phyloP scores from a whole-genome alignment of 2,797 vertebrate species.

The Takifugu ocellatus region DNA sequence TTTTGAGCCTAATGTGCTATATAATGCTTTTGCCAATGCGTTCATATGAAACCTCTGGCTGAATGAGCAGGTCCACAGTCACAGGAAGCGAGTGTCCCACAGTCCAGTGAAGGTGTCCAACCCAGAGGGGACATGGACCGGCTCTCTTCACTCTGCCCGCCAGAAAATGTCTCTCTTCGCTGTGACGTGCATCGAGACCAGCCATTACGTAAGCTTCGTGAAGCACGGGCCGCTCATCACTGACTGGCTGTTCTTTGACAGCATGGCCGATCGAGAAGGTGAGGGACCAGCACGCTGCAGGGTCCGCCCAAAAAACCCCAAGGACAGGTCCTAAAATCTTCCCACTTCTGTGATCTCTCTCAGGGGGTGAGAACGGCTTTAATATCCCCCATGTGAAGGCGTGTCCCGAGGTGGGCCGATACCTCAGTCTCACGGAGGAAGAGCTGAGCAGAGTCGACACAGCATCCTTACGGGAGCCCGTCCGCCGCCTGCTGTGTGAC shows the following conservation, averaged over 20 bases:
- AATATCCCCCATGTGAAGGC: slow-evolving; percentile 79
- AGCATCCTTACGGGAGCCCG: slow-evolving; percentile 59
- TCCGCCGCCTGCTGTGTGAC: slow-evolving; percentile 80
- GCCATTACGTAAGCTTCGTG: slow-evolving; percentile 85
- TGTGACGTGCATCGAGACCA: slow-evolving; percentile 85
- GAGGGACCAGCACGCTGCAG: slow-evolving; percentile 13
- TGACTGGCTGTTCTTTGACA: slow-evolving; percentile 86
- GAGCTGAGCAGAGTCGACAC: slow-evolving; percentile 73
- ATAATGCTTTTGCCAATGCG: not conserved
- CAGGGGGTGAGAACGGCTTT: slow-evolving; percentile 85
- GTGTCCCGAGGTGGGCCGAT: slow-evolving; percentile 81
- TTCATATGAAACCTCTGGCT: too few relatives aligned
- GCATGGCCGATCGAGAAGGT: slow-evolving; percentile 87
- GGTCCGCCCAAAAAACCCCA: not conserved
- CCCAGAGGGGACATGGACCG: slow-evolving; percentile 56
- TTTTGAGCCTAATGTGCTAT: too few relatives aligned
- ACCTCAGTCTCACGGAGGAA: slow-evolving; percentile 73
- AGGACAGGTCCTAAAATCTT: not conserved
- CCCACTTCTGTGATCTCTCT: not conserved
- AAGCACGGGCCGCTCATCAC: slow-evolving; percentile 66
- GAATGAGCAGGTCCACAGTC: slow-evolving; percentile 76
- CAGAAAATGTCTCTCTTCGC: slow-evolving; percentile 79
- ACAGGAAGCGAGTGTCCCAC: slow-evolving; percentile 73
- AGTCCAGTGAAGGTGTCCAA: slow-evolving; percentile 52
- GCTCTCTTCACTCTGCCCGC: slow-evolving; percentile 58